phyloP scores from a whole-genome alignment of 2,888 invertebrate species.

The Acrocyrtus sp. region DNA sequence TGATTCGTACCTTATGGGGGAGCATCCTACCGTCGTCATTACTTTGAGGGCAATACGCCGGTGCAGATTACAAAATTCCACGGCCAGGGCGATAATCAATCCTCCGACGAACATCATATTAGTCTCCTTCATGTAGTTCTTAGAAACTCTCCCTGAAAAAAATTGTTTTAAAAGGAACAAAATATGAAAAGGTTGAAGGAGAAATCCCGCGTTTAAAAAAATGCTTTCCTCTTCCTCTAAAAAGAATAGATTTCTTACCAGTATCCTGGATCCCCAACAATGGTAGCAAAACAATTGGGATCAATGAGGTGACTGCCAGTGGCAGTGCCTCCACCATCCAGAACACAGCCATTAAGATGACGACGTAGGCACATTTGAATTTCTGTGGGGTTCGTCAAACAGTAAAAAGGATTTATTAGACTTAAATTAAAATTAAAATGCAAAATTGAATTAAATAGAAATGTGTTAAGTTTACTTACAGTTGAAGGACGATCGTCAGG shows the following conservation, averaged over 20 bases:
- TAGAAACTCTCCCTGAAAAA: conserved; percentile 28
- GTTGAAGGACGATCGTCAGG: conserved; percentile 39
- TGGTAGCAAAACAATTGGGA: conserved; percentile 85
- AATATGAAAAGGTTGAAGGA: not conserved
- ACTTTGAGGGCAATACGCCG: conserved; percentile 68
- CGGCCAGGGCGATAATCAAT: conserved; percentile 68
- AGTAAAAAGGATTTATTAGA: not conserved
- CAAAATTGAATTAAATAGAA: no score
- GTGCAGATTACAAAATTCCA: conserved; percentile 69
- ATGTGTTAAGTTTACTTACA: conserved; percentile 25
- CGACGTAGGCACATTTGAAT: conserved; percentile 80
- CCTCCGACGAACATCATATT: conserved; percentile 66
- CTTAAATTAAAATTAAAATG: conserved; percentile 2
- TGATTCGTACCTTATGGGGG: conserved; percentile 51
- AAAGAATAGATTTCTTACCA: conserved; percentile 64
- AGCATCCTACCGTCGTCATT: conserved; percentile 63
- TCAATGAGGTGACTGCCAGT: conserved; percentile 79
- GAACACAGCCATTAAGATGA: conserved; percentile 82
- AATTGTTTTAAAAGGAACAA: not conserved
- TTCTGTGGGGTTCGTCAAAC: conserved; percentile 67
- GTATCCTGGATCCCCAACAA: conserved; percentile 79
- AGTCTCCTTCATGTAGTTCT: conserved; percentile 59
- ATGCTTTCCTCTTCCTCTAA: not conserved
- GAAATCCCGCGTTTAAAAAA: not conserved
- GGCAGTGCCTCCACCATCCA: conserved; percentile 88